phyloP scores from a whole-genome alignment of 2,113 vertebrate genomes.

The Rhipidura dahli region DNA sequence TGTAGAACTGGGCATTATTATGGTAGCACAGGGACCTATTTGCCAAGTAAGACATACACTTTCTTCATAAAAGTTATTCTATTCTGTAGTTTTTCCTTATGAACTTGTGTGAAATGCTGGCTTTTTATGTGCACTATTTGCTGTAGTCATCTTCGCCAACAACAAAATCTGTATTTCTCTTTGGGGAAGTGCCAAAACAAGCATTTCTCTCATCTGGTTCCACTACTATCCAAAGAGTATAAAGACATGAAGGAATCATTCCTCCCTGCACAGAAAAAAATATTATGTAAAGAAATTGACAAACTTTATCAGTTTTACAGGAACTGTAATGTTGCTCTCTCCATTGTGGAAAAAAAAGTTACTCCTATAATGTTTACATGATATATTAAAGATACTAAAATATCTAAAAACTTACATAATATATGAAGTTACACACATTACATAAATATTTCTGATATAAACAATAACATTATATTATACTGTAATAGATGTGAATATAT shows the following conservation, averaged over 20 bases:
- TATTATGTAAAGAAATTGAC: background rate
- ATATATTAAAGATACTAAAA: background rate
- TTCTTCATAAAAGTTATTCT: constrained; percentile 61
- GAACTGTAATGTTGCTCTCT: background rate
- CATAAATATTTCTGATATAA: background rate
- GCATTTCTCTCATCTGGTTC: constrained; percentile 4
- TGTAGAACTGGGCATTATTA: constrained; percentile 63
- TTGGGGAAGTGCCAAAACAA: constrained; percentile 31
- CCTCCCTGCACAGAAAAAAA: background rate
- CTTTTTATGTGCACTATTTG: constrained; percentile 38
- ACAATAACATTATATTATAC: background rate
- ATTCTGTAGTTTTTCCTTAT: constrained; percentile 39
- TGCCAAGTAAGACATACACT: constrained; percentile 54
- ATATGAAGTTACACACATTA: background rate
- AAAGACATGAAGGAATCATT: background rate
- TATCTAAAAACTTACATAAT: background rate
- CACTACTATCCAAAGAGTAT: background rate
- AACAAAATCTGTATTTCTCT: constrained; percentile 15
- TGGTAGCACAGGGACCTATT: constrained; percentile 68
- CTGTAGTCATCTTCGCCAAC: constrained; percentile 27
- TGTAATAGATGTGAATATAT: background rate
- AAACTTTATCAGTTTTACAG: background rate
- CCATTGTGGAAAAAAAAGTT: background rate
- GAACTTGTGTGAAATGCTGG: constrained; percentile 10
- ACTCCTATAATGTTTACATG: background rate